Percentiles rank a stretch among this genome's conserved stretches.
These are phyloP conservation scores for Homarus gammarus DNA, from an alignment of 2,888 invertebrate genomes.

Conservation along the genomic window DNA sequence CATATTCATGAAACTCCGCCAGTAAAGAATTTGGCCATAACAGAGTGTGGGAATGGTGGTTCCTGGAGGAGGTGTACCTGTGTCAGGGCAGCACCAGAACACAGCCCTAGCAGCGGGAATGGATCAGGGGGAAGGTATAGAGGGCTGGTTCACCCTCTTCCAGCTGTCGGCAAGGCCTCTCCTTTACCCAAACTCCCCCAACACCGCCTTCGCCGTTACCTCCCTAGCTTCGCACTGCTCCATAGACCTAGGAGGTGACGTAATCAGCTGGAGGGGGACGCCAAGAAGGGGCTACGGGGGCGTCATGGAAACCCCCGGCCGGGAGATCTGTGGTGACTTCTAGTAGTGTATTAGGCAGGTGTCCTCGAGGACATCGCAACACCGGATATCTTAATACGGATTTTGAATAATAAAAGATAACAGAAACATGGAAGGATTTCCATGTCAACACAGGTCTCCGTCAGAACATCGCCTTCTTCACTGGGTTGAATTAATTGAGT, in stretches of 20 bases:
- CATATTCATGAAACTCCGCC: no score
- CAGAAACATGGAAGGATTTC: no score
- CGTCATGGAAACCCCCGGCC: conserved; percentile 14
- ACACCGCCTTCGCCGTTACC: neutral
- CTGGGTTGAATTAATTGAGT: no score
- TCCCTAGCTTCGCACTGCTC: conserved; percentile 10
- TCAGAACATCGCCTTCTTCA: no score
- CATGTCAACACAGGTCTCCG: no score
- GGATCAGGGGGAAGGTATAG: conserved; percentile 42
- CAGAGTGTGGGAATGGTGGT: conserved; percentile 23
- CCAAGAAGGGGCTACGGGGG: conserved; percentile 46
- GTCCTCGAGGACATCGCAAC: no score
- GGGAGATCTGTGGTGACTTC: conserved; percentile 5
- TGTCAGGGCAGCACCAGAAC: conserved; percentile 48
- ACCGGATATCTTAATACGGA: no score
- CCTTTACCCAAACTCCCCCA: neutral
- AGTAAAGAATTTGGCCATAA: no score
- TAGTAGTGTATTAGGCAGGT: neutral
- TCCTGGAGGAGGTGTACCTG: conserved; percentile 24
- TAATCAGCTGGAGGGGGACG: conserved; percentile 35
- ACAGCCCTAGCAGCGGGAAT: conserved; percentile 15
- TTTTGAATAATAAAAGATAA: no score
- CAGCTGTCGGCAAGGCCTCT: conserved; percentile 2
- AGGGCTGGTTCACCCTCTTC: conserved; percentile 55
- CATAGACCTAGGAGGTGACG: neutral